Percentiles rank a stretch among this genome's conserved stretches.
Conservation (phyloP, 2,888 invertebrate genomes). For the Thymelicus sylvestris region DNA sequence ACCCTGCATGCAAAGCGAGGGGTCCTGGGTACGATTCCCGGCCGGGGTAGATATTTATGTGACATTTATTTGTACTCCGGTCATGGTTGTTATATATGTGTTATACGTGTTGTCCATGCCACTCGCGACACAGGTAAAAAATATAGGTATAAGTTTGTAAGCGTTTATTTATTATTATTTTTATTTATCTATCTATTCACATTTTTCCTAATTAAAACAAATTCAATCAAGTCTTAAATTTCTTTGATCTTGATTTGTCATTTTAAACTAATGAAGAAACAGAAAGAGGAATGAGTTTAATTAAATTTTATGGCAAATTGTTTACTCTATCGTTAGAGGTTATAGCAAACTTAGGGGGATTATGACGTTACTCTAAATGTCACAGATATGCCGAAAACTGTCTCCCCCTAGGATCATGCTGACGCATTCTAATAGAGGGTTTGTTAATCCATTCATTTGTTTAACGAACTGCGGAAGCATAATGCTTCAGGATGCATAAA, state of each 20-base stretch:
- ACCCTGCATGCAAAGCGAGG: too few relatives aligned
- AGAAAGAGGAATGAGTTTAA: conserved; percentile 47
- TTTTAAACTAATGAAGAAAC: conserved; percentile 13
- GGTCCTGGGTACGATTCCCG: too few relatives aligned
- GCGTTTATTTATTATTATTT: too few relatives aligned
- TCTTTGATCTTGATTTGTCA: conserved; percentile 23
- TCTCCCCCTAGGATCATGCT: conserved; percentile 69
- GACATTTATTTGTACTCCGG: too few relatives aligned
- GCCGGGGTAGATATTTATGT: too few relatives aligned
- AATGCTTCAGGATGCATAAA: not conserved
- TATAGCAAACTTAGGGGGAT: conserved; percentile 65
- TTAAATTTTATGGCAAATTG: conserved; percentile 61
- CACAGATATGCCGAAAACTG: conserved; percentile 67
- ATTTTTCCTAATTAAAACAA: not conserved
- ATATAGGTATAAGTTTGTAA: too few relatives aligned
- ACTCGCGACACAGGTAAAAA: too few relatives aligned
- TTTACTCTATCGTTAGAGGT: conserved; percentile 46
- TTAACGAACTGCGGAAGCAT: conserved; percentile 31
- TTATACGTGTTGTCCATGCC: too few relatives aligned
- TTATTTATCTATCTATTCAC: too few relatives aligned
- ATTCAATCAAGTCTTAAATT: not conserved
- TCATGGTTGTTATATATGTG: too few relatives aligned
- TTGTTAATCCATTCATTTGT: conserved; percentile 51
- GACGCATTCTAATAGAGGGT: conserved; percentile 72
- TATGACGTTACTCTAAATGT: conserved; percentile 79